Evolutionary conservation across 1,140 invertebrate genomes (phyloP).

Genomic region (Elysia chlorotica): DNA sequence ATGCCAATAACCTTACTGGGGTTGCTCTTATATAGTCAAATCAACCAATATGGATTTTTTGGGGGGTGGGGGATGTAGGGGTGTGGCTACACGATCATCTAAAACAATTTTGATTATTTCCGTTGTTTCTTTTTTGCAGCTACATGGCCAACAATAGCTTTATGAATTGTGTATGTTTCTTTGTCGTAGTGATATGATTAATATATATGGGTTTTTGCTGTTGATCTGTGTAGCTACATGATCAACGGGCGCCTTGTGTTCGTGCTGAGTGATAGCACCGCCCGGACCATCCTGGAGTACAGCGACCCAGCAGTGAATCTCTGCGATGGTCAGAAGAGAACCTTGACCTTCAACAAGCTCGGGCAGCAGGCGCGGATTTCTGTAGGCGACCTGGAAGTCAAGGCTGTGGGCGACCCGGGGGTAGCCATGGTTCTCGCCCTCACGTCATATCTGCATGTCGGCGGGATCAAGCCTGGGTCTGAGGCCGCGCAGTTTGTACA

Average conservation of each 20-base stretch:
- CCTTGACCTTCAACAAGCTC: constrained; percentile 33
- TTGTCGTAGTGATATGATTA: constrained; percentile 41
- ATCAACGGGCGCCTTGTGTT: constrained; percentile 44
- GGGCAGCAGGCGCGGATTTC: constrained; percentile 39
- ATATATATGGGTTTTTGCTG: too few species aligned
- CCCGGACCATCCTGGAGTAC: constrained; percentile 35
- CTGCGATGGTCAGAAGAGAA: constrained; percentile 53
- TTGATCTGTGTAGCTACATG: too few species aligned
- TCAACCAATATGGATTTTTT: too few species aligned
- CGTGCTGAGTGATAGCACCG: constrained; percentile 43
- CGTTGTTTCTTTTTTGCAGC: too few species aligned
- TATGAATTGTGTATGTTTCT: too few species aligned
- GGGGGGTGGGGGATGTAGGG: too few species aligned
- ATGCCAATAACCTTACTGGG: too few species aligned
- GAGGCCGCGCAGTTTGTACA: constrained; percentile 37
- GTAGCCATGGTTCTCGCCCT: constrained; percentile 30
- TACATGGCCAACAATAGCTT: too few species aligned
- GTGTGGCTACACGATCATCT: too few species aligned
- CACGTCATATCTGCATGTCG: constrained; percentile 42
- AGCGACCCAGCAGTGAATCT: constrained; percentile 30
- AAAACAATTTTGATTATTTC: too few species aligned
- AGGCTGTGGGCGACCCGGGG: constrained; percentile 33
- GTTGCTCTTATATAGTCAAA: too few species aligned
- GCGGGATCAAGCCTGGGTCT: constrained; percentile 41
- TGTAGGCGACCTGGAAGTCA: constrained; percentile 21